Percentiles rank a stretch among this genome's conserved stretches.
Conservation (phyloP, 2,797 vertebrate genomes). For the Falco peregrinus region DNA sequence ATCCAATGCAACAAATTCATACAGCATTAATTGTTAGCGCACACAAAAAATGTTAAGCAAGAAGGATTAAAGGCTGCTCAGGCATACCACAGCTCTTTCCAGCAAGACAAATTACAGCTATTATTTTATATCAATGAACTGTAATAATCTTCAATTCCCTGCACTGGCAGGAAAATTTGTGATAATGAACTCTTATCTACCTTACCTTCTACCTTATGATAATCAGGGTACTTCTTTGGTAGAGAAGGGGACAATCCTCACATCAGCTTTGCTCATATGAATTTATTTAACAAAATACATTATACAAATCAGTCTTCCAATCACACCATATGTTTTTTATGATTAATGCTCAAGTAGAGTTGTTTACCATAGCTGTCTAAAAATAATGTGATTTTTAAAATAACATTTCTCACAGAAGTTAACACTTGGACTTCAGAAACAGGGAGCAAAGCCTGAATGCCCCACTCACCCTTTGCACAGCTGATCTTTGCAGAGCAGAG, state of each 20-base stretch:
- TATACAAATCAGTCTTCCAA: not conserved
- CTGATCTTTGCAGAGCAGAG: not conserved
- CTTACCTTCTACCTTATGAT: not conserved
- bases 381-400: not conserved
- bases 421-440: not conserved
- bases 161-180: not conserved
- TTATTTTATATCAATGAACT: slow-evolving; percentile 34
- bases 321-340: not conserved
- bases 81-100: not conserved
- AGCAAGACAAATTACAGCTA: slow-evolving; percentile 21
- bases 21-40: not conserved
- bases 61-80: slow-evolving; percentile 29
- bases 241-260: not conserved
- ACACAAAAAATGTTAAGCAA: not conserved
- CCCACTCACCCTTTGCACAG: not conserved
- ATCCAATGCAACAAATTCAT: not conserved
- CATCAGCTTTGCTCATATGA: not conserved
- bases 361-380: not conserved
- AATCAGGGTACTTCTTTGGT: not conserved
- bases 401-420: not conserved
- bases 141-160: not conserved
- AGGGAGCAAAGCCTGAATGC: not conserved
- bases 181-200: not conserved
- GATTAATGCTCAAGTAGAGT: not conserved
- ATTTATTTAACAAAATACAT: not conserved